phyloP scores from a whole-genome alignment of 2,888 invertebrate species.

The Galeopsomyia nigrocyanea region DNA sequence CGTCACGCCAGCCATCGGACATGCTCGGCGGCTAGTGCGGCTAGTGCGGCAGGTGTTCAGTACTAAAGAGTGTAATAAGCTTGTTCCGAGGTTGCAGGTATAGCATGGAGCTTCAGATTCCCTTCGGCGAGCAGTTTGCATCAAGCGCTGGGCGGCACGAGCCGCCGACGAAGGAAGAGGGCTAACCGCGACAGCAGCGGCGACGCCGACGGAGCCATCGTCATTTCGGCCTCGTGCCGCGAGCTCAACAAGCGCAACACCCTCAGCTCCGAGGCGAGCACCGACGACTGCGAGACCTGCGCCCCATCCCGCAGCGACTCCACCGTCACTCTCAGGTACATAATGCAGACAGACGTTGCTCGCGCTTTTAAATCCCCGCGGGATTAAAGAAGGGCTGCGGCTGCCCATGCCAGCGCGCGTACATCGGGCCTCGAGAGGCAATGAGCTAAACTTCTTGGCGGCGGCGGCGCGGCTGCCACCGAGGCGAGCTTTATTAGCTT shows the following conservation, averaged over 20 bases:
- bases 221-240: conserved; percentile 14
- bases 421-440: conserved; percentile 17
- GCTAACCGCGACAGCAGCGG: conserved; percentile 46
- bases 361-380: not conserved
- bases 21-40: too few relatives aligned
- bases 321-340: conserved; percentile 29
- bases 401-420: too few relatives aligned
- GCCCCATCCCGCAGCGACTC: conserved; percentile 20
- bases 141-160: conserved; percentile 58
- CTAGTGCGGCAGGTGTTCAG: too few relatives aligned
- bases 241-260: conserved; percentile 12
- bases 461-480: too few relatives aligned
- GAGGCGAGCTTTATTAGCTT: too few relatives aligned
- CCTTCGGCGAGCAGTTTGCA: conserved; percentile 60
- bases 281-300: not conserved
- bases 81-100: too few relatives aligned
- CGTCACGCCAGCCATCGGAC: too few relatives aligned
- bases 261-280: not conserved
- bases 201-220: conserved; percentile 29
- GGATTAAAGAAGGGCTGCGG: too few relatives aligned
- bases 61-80: too few relatives aligned
- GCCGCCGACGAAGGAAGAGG: conserved; percentile 56
- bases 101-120: conserved; percentile 64
- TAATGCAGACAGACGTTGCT: not conserved
- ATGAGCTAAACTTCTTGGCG: not conserved